Base-by-base conservation (phyloP, 2,888 invertebrate genomes). In the Andrena dorsata region DNA sequence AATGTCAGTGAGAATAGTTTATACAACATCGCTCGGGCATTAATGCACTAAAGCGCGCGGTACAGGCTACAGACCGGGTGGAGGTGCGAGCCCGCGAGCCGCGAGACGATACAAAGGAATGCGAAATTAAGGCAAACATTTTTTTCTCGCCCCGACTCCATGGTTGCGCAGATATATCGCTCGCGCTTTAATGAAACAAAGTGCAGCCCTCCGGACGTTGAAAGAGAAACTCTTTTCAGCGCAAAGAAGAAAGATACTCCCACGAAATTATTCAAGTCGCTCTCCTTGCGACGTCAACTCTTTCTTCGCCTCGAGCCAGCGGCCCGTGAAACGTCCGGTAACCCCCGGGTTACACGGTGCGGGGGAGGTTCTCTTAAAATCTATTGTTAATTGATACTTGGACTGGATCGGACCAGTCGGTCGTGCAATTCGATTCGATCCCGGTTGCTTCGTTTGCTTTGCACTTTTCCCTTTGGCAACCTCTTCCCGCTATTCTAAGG, bases 71-170 rank as follows among this genome's bases (percentile, higher is more conserved):
- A 49, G 26, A 56, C 51, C 64, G 35, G 20, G 74, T 2, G 64
- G 58, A 63, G 72, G 53, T 53, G 13, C 69, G 35, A 51, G 65
- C 26, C 13, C 16, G 35, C 47, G 72, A 58, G 60, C 63, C 61
- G 66, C n/a, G 73, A 70, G 56, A 81, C 83, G 76, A 73, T 63
- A 83, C 85, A 85, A 85, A 85, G 80, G 83, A 80, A 86, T 85
- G 80, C 56, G 66, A 85, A 86, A 86, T 83, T 86, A 86, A 83
- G 80, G 83, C 83, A 86, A 85, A 86, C 85, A 83, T 83, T 80
- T 83, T 84, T 58, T 65, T 61, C 80, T 41, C 71, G 65, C 73
- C 7, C 64, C 56, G 68, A 47, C 65, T 51, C 28, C 56, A 60
- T 28, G 64, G 69, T 20, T 56, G 20, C 47, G 69, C 65, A 73